phyloP scores from a whole-genome alignment of 2,888 invertebrate genomes.

The Cheilosia urbana region DNA sequence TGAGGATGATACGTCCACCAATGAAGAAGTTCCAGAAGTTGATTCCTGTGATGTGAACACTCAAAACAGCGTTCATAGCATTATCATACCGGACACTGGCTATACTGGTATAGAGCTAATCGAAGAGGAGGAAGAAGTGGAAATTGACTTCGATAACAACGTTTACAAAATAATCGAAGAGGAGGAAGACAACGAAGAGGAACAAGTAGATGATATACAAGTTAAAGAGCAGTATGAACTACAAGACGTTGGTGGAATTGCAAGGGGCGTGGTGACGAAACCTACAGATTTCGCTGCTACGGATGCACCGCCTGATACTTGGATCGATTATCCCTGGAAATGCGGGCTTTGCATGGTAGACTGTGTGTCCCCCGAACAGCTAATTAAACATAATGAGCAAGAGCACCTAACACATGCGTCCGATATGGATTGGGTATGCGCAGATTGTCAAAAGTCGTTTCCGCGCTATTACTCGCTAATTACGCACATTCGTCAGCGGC shows the following conservation, averaged over 20 bases:
- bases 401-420: conserved; percentile 31
- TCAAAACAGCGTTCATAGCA: background rate
- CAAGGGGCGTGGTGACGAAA: background rate
- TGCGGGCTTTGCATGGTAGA: conserved; percentile 66
- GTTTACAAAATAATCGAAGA: conserved; percentile 41
- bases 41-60: background rate
- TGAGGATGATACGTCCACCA: background rate
- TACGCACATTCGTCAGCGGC: conserved; percentile 79
- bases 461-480: conserved; percentile 78
- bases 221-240: background rate
- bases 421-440: conserved; percentile 77
- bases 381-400: conserved; percentile 55
- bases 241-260: conserved; percentile 25
- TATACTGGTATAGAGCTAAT: conserved; percentile 21
- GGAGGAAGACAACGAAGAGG: conserved; percentile 13
- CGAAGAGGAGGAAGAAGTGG: conserved; percentile 25
- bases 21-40: background rate
- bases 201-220: background rate
- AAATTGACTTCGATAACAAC: conserved; percentile 10
- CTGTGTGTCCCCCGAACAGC: background rate
- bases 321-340: conserved; percentile 76
- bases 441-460: conserved; percentile 78
- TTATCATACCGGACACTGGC: background rate
- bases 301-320: conserved; percentile 36
- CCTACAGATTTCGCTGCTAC: background rate